Percentiles rank a stretch among this genome's conserved stretches.
phyloP scores from a whole-genome alignment of 2,888 invertebrate species.

The Cheilosia grossa region DNA sequence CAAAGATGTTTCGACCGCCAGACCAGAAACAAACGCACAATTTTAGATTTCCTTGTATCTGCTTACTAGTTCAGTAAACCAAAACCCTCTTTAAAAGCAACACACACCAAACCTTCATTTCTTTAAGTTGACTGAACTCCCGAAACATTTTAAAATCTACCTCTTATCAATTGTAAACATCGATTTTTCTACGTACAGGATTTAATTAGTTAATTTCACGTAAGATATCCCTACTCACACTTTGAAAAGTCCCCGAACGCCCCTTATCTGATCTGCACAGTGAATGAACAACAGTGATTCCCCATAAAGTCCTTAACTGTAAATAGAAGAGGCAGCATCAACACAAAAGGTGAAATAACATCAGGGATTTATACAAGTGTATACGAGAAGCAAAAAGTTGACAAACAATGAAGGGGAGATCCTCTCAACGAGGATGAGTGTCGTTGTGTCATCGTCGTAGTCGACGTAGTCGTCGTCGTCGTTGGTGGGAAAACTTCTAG shows the following conservation, averaged over 20 bases:
- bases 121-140: not conserved
- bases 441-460: slow-evolving; percentile 5
- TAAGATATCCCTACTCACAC: slow-evolving; percentile 2
- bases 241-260: slow-evolving; percentile 37
- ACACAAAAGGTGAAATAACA: slow-evolving; percentile 71
- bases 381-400: slow-evolving; percentile 48
- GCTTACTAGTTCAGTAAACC: too few relatives aligned
- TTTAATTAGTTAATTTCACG: slow-evolving; percentile 67
- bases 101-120: too few relatives aligned
- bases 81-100: too few relatives aligned
- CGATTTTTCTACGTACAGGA: slow-evolving; percentile 21
- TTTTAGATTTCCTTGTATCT: too few relatives aligned
- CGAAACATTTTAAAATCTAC: slow-evolving; percentile 6
- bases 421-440: slow-evolving; percentile 26
- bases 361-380: slow-evolving; percentile 60
- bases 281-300: slow-evolving; percentile 73
- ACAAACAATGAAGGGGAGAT: slow-evolving; percentile 60
- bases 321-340: slow-evolving; percentile 61
- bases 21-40: too few relatives aligned
- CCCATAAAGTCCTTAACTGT: slow-evolving; percentile 72
- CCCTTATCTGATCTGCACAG: slow-evolving; percentile 67
- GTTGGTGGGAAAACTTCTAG: slow-evolving; percentile 22
- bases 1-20: too few relatives aligned
- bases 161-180: slow-evolving; percentile 24
- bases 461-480: slow-evolving; percentile 7